Conservation (phyloP, 2,797 vertebrate genomes). For the Arremon brunneinucha region DNA sequence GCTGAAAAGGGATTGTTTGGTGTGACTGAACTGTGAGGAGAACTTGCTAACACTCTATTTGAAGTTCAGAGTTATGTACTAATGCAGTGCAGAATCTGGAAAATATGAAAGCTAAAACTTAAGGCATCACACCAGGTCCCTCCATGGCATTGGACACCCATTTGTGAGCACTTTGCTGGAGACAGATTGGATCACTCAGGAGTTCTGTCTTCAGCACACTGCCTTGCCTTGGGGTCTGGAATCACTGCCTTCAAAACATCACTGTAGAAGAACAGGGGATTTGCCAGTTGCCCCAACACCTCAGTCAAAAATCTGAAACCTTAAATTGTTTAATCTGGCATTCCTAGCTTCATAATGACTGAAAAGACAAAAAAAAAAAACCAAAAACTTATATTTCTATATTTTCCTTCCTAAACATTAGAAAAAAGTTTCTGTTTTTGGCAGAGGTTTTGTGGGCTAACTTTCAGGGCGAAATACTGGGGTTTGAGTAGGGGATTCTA, state of each 20-base stretch:
- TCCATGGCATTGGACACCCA: rapidly evolving
- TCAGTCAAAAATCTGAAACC: not conserved
- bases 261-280: not conserved
- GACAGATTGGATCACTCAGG: not conserved
- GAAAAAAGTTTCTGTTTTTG: not conserved
- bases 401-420: not conserved
- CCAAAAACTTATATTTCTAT: not conserved
- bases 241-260: not conserved
- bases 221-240: not conserved
- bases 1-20: not conserved
- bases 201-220: not conserved
- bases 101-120: not conserved
- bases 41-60: not conserved
- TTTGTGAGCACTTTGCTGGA: not conserved
- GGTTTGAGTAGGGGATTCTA: slow-evolving; percentile 18
- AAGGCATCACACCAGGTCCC: not conserved
- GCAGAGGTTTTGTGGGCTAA: not conserved
- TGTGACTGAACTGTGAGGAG: not conserved
- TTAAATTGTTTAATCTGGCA: slow-evolving; percentile 25
- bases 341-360: not conserved
- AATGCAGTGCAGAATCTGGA: not conserved
- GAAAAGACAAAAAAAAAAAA: not conserved
- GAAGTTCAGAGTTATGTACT: not conserved
- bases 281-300: not conserved
- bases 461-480: not conserved